A percentile compares a stretch with the other conserved stretches of the same genome.
These are phyloP conservation scores for Drosophila kanekoi DNA, from an alignment of 2,888 invertebrate species.

Conservation along the genomic window DNA sequence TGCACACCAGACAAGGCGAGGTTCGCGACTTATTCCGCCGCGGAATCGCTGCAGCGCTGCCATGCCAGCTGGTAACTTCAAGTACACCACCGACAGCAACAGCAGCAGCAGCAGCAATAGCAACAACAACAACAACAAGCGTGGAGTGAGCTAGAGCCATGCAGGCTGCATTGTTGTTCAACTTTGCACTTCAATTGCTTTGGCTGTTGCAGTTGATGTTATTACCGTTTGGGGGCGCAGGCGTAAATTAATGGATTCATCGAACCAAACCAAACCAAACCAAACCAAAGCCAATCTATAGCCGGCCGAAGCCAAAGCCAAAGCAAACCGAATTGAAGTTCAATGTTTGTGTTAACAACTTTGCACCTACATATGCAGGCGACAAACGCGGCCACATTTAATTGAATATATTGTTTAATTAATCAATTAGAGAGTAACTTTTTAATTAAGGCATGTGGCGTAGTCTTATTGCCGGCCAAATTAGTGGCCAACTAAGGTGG, in stretches of 20 bases:
- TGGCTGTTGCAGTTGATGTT: slow-evolving; percentile 44
- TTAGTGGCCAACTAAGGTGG: slow-evolving; percentile 64
- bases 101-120: slow-evolving; percentile 12
- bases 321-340: slow-evolving; percentile 58
- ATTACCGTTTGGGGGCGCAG: slow-evolving; percentile 69
- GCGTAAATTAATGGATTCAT: slow-evolving; percentile 81
- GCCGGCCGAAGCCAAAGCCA: slow-evolving; percentile 2
- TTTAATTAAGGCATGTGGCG: slow-evolving; percentile 65
- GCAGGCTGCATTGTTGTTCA: slow-evolving; percentile 61
- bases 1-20: slow-evolving; percentile 65
- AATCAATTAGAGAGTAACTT: slow-evolving; percentile 73
- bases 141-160: slow-evolving; percentile 6
- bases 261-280: slow-evolving; percentile 40
- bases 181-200: slow-evolving; percentile 78
- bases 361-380: slow-evolving; percentile 55
- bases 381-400: slow-evolving; percentile 40
- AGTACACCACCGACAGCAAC: slow-evolving; percentile 35
- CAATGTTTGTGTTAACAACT: slow-evolving; percentile 80
- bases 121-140: slow-evolving; percentile 15
- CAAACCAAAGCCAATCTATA: slow-evolving; percentile 13
- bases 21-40: slow-evolving; percentile 54
- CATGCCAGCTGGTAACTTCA: slow-evolving; percentile 41
- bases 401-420: slow-evolving; percentile 70
- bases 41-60: slow-evolving; percentile 19
- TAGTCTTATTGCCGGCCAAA: slow-evolving; percentile 59